These are phyloP conservation scores for Neofelis nebulosa DNA, from an alignment of 2,113 vertebrate species.

Conservation along the genomic window DNA sequence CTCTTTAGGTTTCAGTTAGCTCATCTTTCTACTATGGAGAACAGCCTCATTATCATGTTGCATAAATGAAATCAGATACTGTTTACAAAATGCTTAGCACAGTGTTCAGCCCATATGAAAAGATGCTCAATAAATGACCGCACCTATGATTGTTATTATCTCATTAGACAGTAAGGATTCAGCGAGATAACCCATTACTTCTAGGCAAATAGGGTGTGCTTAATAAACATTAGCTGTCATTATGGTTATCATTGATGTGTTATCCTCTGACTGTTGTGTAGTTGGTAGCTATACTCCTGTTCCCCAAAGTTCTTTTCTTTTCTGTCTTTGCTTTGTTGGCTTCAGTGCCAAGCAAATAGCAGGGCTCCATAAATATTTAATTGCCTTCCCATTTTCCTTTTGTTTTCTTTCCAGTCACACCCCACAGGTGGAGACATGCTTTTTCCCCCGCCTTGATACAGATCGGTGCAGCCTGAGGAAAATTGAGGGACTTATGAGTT, in stretches of 20 bases:
- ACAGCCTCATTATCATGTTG: not conserved
- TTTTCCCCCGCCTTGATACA: not conserved
- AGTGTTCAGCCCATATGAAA: not conserved
- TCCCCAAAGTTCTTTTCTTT: not conserved
- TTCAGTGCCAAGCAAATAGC: not conserved
- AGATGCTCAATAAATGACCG: not conserved
- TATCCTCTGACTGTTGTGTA: not conserved
- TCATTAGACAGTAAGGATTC: not conserved
- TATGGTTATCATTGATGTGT: not conserved
- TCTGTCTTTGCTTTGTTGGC: not conserved
- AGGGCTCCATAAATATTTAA: not conserved
- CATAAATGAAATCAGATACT: conserved; percentile 14
- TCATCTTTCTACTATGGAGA: not conserved
- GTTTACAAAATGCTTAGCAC: not conserved
- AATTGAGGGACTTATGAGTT: not conserved
- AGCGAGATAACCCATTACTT: not conserved
- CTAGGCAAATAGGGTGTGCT: not conserved
- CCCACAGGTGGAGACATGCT: not conserved
- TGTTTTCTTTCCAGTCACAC: not conserved
- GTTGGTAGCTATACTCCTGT: not conserved
- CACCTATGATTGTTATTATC: not conserved
- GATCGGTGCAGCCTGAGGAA: not conserved
- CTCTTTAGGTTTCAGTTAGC: not conserved
- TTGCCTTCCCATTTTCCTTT: conserved; percentile 33
- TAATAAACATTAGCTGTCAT: not conserved